Percentiles rank a stretch among this genome's conserved stretches.
These are phyloP conservation scores for Helarctos malayanus DNA, from an alignment of 2,797 vertebrate genomes.

Conservation along the genomic window DNA sequence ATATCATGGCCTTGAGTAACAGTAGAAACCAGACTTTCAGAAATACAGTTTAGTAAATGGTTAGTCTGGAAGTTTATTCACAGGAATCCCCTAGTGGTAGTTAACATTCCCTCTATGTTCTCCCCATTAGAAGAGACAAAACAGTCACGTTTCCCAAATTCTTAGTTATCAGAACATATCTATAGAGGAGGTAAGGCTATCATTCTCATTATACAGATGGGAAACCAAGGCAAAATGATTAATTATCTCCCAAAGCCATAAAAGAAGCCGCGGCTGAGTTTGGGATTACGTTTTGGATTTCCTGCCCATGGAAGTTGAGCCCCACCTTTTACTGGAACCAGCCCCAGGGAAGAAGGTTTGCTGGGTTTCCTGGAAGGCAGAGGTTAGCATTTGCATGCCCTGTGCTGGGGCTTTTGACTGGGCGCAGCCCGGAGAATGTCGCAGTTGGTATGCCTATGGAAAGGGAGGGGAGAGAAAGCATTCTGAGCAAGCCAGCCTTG, in stretches of 20 bases:
- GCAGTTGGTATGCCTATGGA: not conserved
- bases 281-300: not conserved
- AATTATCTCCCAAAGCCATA: not conserved
- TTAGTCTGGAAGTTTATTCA: not conserved
- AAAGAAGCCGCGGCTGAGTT: not conserved
- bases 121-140: not conserved
- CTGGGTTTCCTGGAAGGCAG: slow-evolving; percentile 70
- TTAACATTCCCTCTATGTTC: not conserved
- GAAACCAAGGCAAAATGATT: not conserved
- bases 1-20: not conserved
- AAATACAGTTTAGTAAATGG: not conserved
- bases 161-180: not conserved
- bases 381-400: not conserved
- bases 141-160: not conserved
- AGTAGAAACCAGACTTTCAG: not conserved
- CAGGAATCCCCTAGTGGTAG: not conserved
- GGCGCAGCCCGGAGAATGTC: not conserved
- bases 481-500: not conserved
- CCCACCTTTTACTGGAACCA: slow-evolving; percentile 64
- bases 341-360: not conserved
- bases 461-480: not conserved
- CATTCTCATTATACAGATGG: not conserved
- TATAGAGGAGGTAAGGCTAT: not conserved
- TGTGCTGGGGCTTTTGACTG: not conserved
- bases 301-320: not conserved